Percentiles rank a stretch among this genome's conserved stretches.
These are phyloP conservation scores for Larimichthys crocea DNA, from an alignment of 2,113 vertebrate genomes.

Conservation along the genomic window DNA sequence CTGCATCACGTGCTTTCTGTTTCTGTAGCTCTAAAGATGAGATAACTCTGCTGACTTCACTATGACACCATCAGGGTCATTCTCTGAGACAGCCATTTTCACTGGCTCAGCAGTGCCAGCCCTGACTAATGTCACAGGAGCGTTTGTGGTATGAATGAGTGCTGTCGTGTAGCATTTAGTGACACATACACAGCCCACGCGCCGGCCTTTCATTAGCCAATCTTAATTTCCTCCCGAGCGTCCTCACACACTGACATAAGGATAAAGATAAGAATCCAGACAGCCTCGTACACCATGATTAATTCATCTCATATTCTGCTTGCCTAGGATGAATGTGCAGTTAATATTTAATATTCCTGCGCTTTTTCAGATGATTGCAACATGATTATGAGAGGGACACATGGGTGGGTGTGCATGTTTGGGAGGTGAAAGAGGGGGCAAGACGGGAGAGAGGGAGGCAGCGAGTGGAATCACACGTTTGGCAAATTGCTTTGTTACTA, in stretches of 20 bases:
- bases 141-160: slow-evolving; percentile 16
- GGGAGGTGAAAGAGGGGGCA: slow-evolving; percentile 4
- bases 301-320: slow-evolving; percentile 79
- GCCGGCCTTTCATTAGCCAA: slow-evolving; percentile 22
- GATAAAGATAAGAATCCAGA: slow-evolving; percentile 61
- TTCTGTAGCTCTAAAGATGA: neutral
- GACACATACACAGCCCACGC: neutral
- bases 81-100: neutral
- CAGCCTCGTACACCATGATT: slow-evolving; percentile 74
- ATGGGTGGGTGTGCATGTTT: slow-evolving; percentile 13
- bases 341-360: slow-evolving; percentile 81
- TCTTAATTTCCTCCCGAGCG: slow-evolving; percentile 58
- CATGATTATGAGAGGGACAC: slow-evolving; percentile 50
- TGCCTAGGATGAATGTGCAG: slow-evolving; percentile 73
- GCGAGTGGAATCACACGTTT: slow-evolving; percentile 16
- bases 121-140: neutral
- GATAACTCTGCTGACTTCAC: neutral
- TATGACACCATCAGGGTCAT: neutral
- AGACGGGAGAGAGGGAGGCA: neutral
- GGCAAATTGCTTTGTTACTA: slow-evolving; percentile 44
- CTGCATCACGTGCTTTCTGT: neutral
- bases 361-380: slow-evolving; percentile 70
- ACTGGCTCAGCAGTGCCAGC: neutral
- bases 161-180: slow-evolving; percentile 1
- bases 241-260: slow-evolving; percentile 48